phyloP scores from a whole-genome alignment of 2,113 vertebrate genomes.

The Marcusenius ussheri region DNA sequence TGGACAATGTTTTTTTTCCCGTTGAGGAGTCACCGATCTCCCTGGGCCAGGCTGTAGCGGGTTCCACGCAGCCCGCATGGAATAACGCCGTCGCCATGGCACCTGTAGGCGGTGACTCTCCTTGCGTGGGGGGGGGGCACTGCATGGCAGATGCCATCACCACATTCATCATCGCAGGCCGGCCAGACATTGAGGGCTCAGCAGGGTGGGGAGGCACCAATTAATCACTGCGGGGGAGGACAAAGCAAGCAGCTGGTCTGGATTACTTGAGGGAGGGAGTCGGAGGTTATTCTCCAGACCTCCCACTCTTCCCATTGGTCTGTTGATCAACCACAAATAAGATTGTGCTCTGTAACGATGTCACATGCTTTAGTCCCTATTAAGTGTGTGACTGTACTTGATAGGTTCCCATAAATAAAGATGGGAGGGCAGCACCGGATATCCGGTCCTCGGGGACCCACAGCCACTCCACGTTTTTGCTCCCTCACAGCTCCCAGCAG shows the following conservation, averaged over 20 bases:
- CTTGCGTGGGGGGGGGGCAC: background rate
- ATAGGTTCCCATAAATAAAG: background rate
- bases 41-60: background rate
- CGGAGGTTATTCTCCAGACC: background rate
- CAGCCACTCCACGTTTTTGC: background rate
- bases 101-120: background rate
- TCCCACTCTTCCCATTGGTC: background rate
- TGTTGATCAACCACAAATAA: background rate
- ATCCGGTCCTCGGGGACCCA: background rate
- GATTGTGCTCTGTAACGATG: background rate
- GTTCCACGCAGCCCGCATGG: background rate
- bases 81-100: background rate
- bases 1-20: background rate
- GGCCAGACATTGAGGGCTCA: background rate
- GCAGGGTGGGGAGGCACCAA: background rate
- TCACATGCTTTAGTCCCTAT: background rate
- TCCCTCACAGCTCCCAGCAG: too few species aligned
- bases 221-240: background rate
- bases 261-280: background rate
- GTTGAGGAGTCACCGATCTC: background rate
- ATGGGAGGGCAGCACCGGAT: too few species aligned
- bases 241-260: background rate
- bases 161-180: background rate
- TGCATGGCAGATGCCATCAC: background rate
- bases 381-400: background rate